These are phyloP conservation scores for Darevskia nairensis DNA, from an alignment of 2,797 vertebrate genomes.

Conservation along the genomic window DNA sequence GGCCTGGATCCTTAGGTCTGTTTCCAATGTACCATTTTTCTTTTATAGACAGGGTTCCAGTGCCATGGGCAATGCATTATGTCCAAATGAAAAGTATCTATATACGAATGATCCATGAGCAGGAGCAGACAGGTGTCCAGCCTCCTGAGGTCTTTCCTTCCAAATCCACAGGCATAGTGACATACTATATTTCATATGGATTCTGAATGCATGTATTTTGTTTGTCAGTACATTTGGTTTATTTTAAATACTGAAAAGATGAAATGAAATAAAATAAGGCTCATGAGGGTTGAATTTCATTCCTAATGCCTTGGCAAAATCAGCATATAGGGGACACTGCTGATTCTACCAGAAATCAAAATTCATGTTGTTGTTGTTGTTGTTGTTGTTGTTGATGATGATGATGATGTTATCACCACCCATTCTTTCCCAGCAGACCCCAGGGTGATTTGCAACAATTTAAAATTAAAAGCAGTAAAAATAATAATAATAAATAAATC, in stretches of 20 bases:
- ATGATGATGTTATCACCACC: no score
- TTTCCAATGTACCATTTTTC: background rate
- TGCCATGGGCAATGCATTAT: background rate
- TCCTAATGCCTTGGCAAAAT: background rate
- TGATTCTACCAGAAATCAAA: background rate
- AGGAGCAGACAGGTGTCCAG: background rate
- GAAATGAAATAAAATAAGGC: background rate
- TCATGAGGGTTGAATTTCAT: background rate
- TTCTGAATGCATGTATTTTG: background rate
- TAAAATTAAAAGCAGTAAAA: no score
- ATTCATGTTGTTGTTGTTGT: no score
- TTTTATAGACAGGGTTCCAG: background rate
- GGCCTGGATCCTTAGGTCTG: background rate
- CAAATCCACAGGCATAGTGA: background rate
- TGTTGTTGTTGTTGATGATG: no score
- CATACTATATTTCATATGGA: background rate
- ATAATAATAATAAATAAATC: no score
- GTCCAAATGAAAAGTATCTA: background rate
- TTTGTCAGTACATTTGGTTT: background rate
- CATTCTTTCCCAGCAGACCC: no score
- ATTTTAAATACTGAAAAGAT: background rate
- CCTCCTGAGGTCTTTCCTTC: background rate
- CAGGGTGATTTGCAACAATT: no score
- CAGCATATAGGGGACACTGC: background rate
- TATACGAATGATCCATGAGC: background rate